Conservation (phyloP, 2,113 vertebrate genomes). For the Pangasianodon gigas region DNA sequence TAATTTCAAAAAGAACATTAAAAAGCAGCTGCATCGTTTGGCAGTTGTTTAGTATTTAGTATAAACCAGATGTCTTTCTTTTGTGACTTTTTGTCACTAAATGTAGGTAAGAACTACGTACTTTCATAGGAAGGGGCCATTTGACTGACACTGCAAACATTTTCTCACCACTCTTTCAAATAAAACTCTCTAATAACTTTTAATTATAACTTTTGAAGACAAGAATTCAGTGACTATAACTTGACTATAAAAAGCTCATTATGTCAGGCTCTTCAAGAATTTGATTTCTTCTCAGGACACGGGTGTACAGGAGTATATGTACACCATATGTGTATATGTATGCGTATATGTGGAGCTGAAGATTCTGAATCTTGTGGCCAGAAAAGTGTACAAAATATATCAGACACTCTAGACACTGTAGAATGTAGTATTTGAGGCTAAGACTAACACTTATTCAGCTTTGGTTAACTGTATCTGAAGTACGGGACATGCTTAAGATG, state of each 20-base stretch:
- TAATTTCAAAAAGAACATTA: background rate
- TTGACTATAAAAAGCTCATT: background rate
- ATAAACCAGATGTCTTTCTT: background rate
- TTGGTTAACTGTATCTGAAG: background rate
- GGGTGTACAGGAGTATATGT: background rate
- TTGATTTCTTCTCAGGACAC: background rate
- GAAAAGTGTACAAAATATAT: background rate
- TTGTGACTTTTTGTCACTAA: background rate
- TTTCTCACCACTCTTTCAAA: background rate
- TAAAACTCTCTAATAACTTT: background rate
- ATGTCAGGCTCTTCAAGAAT: background rate
- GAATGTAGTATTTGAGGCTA: background rate
- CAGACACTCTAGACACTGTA: background rate
- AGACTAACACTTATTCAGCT: background rate
- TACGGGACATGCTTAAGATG: background rate
- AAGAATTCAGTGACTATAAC: background rate
- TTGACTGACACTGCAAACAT: background rate
- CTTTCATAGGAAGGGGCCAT: background rate
- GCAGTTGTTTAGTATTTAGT: background rate
- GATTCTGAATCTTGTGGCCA: background rate
- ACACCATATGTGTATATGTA: too few relatives aligned
- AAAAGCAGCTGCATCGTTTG: background rate
- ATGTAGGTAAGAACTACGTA: background rate
- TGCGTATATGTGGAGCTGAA: background rate
- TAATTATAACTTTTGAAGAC: background rate